Evolutionary conservation across 2,888 invertebrate species (phyloP), one percentile per base, ranked within the genome.

Genomic region (Nycteola revayana): DNA sequence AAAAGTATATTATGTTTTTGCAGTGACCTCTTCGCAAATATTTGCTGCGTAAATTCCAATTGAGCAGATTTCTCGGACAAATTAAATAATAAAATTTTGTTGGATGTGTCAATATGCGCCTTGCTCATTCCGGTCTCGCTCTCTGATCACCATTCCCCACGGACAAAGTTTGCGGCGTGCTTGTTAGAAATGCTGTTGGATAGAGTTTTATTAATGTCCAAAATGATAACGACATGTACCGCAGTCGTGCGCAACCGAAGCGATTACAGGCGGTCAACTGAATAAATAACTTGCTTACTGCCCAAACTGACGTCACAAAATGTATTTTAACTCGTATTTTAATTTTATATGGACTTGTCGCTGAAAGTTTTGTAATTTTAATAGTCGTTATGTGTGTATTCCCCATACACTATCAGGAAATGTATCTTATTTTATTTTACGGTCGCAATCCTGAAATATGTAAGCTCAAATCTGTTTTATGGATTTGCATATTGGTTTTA

Each of bases 201-300:
- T 71, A 72, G 66, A 77, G 73, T 81, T 79, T 79, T 82, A 79
- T 75, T 77, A 76, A 79, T 80, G 73, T 75, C 70, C 68, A 64
- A 78, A 81, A 80, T 78, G 67, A 78, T 80, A 80, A 80, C 72
- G 76, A 78, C 73, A 70, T 77, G 72, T 71, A 65, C 62, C 57
- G 53, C 54, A 60, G 63, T 57, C 56, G 55, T 51, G 46, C 51
- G 39, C 47, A 53, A 59, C 64, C 66, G 58, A 53, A 65, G 53
- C 66, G 69, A 78, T 76, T 76, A 78, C 69, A 65, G 66, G 67
- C 72, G 65, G 65, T 52, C 60, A 61, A 69, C 72, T 75, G 74
- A 78, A 77, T 81, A 76, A 77, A 72, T 77, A 78, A 75, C 71
- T 66, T 66, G 56, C 67, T 66, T 63, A 67, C 66, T 61, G 57